Evolutionary conservation across 2,888 invertebrate species (phyloP).

Genomic region (Oscheius sp.): DNA sequence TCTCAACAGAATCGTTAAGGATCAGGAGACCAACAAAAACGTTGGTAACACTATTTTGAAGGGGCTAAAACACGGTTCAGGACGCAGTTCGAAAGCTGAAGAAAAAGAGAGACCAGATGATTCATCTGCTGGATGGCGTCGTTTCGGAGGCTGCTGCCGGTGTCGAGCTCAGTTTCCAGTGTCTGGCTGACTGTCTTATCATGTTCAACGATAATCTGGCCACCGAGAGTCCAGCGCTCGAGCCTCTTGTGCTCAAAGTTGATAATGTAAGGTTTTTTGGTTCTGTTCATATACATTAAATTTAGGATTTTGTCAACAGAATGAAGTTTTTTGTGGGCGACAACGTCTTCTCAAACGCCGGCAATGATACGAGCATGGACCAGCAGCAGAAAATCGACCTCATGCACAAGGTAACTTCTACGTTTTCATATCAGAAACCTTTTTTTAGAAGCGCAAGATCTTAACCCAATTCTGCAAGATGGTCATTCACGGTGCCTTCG

Average conservation of each 20-base stretch:
- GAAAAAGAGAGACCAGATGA: constrained; percentile 83
- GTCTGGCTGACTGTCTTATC: constrained; percentile 93
- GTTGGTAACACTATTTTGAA: constrained; percentile 19
- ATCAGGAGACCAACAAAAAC: constrained; percentile 47
- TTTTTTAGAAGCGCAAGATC: constrained; percentile 76
- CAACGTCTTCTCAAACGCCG: constrained; percentile 62
- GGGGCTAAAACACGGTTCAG: constrained; percentile 66
- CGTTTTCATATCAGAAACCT: no score
- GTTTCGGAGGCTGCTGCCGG: constrained; percentile 75
- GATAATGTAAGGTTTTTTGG: constrained; percentile 37
- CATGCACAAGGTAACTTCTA: constrained; percentile 47
- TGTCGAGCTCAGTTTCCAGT: constrained; percentile 81
- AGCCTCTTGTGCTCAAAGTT: constrained; percentile 76
- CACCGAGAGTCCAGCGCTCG: constrained; percentile 68
- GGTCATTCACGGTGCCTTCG: constrained; percentile 95
- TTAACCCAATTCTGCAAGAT: constrained; percentile 96
- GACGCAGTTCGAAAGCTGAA: constrained; percentile 80
- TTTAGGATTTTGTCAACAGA: constrained; percentile 45
- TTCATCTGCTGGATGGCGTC: constrained; percentile 82
- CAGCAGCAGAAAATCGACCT: constrained; percentile 49
- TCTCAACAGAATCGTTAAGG: constrained; percentile 81
- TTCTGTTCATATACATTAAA: not conserved
- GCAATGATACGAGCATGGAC: constrained; percentile 36
- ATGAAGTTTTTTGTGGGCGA: constrained; percentile 63
- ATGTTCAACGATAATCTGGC: constrained; percentile 88